Evolutionary conservation across 2,797 vertebrate genomes (phyloP), one percentile per base, ranked within the genome.

Genomic region (Lutjanus campechanus): DNA sequence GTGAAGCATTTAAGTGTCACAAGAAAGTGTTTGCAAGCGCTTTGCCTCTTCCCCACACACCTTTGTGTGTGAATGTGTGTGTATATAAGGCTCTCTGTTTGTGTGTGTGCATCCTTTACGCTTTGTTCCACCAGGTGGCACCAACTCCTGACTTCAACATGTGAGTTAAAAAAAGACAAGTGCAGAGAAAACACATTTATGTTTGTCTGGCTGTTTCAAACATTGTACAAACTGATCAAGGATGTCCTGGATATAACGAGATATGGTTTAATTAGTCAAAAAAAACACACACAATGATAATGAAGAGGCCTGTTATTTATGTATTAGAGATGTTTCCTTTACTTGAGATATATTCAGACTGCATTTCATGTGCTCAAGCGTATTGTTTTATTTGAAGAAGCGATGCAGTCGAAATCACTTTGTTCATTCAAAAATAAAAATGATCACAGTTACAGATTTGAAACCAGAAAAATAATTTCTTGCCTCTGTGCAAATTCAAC

Each of bases 101-200:
- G 13, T 36, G 22, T 64, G 59, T 12, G 20, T 5, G 8, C 55
- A 22, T 20, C 44, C 22, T 5, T 44, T 58, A 40, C 15, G 43
- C 10, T 10, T 67, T 74, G 20, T 36, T 69, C 90, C 92, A 92
- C 84, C 78, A 93, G 93, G 88, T 90, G 93, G 93, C 86, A 79
- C 90, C 80, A 90, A 77, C 59, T 76, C 79, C 71, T 71, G 70
- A 59, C 41, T 68, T 68, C 55, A 77, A 16, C 11, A 41, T 40
- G 61, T 19, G 11, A 3, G 22, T 73, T 59, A 10, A 58, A 65
- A 65, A 61, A 53, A 68, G 51, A 22, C 16, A 19, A 51, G n/a
- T 69, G 29, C 17, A 73, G 64, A 81, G 56, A 77, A 59, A 70
- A 73, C 41, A 7, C 4, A 1, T 53, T 19, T 60, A 1, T 58